phyloP scores from a whole-genome alignment of 2,113 vertebrate genomes.

The Nycticorax nycticorax region DNA sequence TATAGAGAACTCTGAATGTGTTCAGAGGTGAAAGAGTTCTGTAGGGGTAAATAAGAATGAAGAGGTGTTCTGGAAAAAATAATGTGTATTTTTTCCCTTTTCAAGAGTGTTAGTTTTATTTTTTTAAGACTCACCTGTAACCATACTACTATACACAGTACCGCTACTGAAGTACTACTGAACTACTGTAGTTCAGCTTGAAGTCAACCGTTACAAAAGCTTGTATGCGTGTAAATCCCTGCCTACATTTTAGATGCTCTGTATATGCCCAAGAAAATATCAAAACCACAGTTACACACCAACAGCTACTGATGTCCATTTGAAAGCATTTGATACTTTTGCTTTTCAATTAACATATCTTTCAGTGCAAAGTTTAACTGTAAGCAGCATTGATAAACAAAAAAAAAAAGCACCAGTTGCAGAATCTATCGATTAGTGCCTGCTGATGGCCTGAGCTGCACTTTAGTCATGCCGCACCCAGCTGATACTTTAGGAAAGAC shows the following conservation, averaged over 20 bases:
- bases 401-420: slow-evolving; percentile 52
- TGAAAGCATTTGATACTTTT: slow-evolving; percentile 39
- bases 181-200: not conserved
- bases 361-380: slow-evolving; percentile 43
- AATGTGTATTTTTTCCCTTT: not conserved
- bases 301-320: not conserved
- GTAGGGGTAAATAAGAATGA: not conserved
- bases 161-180: not conserved
- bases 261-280: not conserved
- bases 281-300: not conserved
- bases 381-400: slow-evolving; percentile 43
- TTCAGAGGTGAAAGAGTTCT: not conserved
- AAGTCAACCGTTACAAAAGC: not conserved
- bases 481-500: slow-evolving; percentile 80
- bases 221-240: not conserved
- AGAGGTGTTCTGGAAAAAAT: not conserved
- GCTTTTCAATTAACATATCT: not conserved
- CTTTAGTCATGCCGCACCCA: slow-evolving; percentile 85
- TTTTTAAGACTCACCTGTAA: slow-evolving; percentile 14
- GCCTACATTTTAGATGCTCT: not conserved
- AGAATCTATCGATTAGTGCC: slow-evolving; percentile 66
- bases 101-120: not conserved
- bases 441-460: slow-evolving; percentile 75
- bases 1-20: not conserved
- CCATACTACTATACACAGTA: not conserved